Conservation (phyloP, 1,140 invertebrate genomes). For the Oryctes rhinoceros region DNA sequence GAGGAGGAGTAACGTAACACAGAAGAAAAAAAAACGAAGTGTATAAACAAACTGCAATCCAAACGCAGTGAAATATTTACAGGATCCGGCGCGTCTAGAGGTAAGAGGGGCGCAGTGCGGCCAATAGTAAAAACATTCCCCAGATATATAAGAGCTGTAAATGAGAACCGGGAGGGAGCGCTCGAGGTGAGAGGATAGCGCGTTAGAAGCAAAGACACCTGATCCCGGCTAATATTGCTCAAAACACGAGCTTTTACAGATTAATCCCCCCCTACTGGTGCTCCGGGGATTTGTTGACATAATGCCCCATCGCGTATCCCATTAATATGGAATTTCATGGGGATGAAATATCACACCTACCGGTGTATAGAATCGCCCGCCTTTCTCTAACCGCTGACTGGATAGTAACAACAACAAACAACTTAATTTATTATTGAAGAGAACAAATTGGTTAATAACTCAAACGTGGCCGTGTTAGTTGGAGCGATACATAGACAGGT, state of each 20-base stretch:
- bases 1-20: background rate
- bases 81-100: background rate
- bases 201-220: conserved; percentile 45
- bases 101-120: background rate
- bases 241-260: conserved; percentile 49
- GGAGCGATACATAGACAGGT: too few species aligned
- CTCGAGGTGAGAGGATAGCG: conserved; percentile 6
- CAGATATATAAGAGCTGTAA: background rate
- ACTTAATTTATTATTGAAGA: conserved; percentile 20
- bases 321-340: conserved; percentile 49
- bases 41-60: conserved; percentile 11
- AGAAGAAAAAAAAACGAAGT: background rate
- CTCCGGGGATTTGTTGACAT: conserved; percentile 49
- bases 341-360: conserved; percentile 50
- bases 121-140: conserved; percentile 25
- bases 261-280: conserved; percentile 45
- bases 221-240: conserved; percentile 46
- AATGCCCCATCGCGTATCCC: conserved; percentile 37
- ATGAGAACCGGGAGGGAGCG: conserved; percentile 3
- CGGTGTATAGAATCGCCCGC: background rate
- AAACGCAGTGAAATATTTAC: conserved; percentile 4
- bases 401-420: background rate
- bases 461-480: too few species aligned
- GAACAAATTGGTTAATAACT: background rate
- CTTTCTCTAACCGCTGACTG: background rate